Conservation (phyloP, 35 echinoderm and acorn worm genomes). For the Lytechinus variegatus region DNA sequence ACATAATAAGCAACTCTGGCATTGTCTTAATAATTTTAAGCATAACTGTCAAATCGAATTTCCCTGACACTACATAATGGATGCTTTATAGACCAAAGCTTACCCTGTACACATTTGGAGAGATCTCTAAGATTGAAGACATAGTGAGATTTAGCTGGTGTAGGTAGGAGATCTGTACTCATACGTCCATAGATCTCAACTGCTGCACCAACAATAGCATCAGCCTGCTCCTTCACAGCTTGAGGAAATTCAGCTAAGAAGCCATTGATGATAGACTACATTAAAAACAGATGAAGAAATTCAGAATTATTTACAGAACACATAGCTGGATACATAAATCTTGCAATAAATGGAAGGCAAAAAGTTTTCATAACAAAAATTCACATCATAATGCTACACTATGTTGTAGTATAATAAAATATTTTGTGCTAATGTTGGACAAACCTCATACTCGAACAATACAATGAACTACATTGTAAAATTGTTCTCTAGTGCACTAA, state of each 20-base stretch:
- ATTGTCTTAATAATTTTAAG: too few species aligned
- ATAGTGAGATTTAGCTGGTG: constrained; percentile 97
- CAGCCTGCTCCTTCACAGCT: constrained; percentile 72
- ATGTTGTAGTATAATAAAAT: too few species aligned
- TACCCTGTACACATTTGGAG: constrained; percentile 99
- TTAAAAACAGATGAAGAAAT: neutral
- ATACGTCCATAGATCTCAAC: constrained; percentile 97
- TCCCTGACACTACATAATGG: neutral
- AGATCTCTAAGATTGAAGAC: constrained; percentile 97
- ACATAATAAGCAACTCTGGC: too few species aligned
- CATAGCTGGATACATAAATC: neutral
- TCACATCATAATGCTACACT: neutral
- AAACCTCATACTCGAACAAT: too few species aligned
- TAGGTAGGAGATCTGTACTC: constrained; percentile 96
- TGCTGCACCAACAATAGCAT: constrained; percentile 90
- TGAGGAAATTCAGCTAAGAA: constrained; percentile 92
- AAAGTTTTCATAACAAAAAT: neutral
- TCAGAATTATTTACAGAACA: neutral
- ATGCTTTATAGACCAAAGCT: neutral
- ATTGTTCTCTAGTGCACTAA: too few species aligned
- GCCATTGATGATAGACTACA: constrained; percentile 93
- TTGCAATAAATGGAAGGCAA: neutral
- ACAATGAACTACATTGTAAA: too few species aligned
- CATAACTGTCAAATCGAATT: too few species aligned
- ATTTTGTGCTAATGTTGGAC: too few species aligned